Conservation (phyloP, 2,797 vertebrate genomes). For the Ficedula albicollis region DNA sequence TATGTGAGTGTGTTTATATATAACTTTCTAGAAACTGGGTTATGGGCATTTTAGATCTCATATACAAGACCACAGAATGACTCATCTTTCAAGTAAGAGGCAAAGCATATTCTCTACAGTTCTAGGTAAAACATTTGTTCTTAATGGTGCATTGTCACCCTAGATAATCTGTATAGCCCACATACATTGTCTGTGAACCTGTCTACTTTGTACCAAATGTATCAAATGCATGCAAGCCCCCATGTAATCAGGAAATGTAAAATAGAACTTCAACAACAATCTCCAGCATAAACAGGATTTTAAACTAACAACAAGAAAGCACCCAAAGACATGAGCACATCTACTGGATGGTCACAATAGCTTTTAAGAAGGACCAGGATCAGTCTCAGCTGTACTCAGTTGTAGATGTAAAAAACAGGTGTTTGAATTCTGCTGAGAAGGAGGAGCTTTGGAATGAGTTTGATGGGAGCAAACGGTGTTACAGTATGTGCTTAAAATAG, state of each 20-base stretch:
- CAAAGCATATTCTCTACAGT: neutral
- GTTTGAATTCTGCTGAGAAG: neutral
- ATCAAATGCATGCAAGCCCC: neutral
- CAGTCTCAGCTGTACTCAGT: neutral
- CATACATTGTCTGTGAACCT: neutral
- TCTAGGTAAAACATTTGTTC: neutral
- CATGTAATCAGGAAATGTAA: neutral
- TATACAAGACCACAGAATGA: neutral
- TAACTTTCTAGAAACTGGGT: neutral
- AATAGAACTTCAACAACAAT: neutral
- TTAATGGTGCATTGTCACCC: neutral
- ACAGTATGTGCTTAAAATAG: neutral
- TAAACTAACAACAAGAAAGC: neutral
- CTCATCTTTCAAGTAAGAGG: neutral
- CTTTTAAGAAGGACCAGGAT: neutral
- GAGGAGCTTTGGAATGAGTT: neutral
- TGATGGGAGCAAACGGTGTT: accelerated
- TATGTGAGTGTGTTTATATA: neutral
- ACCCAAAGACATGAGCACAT: neutral
- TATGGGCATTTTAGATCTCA: neutral
- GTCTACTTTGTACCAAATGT: neutral
- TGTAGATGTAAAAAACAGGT: neutral
- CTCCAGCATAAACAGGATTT: neutral
- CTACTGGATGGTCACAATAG: neutral
- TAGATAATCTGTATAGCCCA: accelerated